Conservation (phyloP, 92 coral and sea anemone species). For the Heteractis magnifica region DNA sequence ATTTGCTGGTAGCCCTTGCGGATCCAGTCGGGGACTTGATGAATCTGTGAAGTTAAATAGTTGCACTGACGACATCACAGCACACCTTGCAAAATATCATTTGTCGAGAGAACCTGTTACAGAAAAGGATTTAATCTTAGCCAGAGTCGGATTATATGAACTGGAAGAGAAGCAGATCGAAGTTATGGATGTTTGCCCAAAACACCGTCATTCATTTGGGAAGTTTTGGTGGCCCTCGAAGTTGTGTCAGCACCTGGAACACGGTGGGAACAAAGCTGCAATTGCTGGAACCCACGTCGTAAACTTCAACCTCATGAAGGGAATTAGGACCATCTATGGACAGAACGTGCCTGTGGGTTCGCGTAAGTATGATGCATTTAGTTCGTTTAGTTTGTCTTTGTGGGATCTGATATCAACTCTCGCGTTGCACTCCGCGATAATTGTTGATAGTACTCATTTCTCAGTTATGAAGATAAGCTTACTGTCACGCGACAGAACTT, state of each 20-base stretch:
- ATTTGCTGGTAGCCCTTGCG: too few relatives aligned
- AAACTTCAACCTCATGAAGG: not conserved
- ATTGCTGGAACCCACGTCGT: not conserved
- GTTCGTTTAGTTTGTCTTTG: too few relatives aligned
- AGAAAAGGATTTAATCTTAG: not conserved
- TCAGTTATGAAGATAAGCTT: too few relatives aligned
- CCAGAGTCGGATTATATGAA: not conserved
- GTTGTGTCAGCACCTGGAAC: not conserved
- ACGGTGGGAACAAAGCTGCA: not conserved
- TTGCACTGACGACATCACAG: constrained; percentile 13
- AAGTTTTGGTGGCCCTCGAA: constrained; percentile 5
- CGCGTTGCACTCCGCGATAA: too few relatives aligned
- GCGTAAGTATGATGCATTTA: not conserved
- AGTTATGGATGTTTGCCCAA: constrained; percentile 5
- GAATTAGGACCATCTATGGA: not conserved
- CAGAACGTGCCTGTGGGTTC: not conserved
- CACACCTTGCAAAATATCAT: constrained; percentile 22
- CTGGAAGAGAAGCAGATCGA: not conserved
- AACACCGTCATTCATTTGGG: constrained; percentile 15
- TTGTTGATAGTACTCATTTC: too few relatives aligned
- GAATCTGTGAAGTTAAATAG: not conserved
- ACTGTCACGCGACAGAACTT: too few relatives aligned
- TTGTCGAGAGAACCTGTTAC: constrained; percentile 7
- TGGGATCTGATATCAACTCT: too few relatives aligned
- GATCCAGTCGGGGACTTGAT: too few relatives aligned